Conservation (phyloP, 2,888 invertebrate species). For the Proisotoma minuta region DNA sequence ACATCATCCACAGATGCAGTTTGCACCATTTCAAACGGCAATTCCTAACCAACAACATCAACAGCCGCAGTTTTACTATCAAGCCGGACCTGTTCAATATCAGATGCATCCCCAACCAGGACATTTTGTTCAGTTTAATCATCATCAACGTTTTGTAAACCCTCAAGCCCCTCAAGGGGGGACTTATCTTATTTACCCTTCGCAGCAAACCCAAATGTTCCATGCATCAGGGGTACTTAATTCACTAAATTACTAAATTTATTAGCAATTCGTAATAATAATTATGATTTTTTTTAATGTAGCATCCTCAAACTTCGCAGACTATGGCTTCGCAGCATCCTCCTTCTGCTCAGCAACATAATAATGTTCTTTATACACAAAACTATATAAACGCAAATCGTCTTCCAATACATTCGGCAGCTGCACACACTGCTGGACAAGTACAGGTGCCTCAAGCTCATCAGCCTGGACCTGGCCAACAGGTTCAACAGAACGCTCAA, state of each 20-base stretch:
- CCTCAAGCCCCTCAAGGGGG: background rate
- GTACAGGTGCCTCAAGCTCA: constrained; percentile 29
- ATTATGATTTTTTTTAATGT: background rate
- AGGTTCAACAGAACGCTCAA: constrained; percentile 27
- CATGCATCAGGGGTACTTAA: background rate
- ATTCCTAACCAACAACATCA: constrained; percentile 13
- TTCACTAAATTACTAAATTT: background rate
- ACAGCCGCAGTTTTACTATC: constrained; percentile 12
- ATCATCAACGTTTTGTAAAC: background rate
- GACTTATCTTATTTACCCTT: background rate
- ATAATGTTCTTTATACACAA: background rate
- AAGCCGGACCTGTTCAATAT: background rate
- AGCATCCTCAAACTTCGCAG: background rate
- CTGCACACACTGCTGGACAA: background rate
- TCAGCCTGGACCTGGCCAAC: constrained; percentile 21
- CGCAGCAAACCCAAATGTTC: constrained; percentile 22
- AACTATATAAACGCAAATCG: constrained; percentile 8
- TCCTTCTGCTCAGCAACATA: background rate
- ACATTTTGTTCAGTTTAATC: constrained; percentile 9
- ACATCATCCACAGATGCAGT: constrained; percentile 20
- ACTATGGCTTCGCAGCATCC: constrained; percentile 1
- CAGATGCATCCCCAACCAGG: background rate
- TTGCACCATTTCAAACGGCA: background rate
- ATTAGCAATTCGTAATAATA: background rate
- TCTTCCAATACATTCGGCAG: constrained; percentile 8